Conservation (phyloP, 2,797 vertebrate genomes). For the Halcyon smyrnensis region DNA sequence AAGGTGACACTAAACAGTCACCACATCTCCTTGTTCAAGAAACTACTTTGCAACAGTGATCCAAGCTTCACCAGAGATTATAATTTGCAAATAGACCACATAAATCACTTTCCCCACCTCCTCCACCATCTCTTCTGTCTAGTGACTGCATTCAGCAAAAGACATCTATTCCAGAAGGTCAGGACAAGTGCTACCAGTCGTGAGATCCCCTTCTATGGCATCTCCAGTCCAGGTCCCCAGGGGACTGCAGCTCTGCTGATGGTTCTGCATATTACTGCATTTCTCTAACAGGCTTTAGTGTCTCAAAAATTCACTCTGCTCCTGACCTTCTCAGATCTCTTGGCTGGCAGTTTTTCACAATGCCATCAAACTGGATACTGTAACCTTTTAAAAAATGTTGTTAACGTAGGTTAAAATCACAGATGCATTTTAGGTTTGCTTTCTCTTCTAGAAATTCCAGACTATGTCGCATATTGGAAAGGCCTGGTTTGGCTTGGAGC, state of each 20-base stretch:
- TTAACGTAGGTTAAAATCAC: constrained; percentile 61
- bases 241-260: not conserved
- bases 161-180: constrained; percentile 12
- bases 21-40: not conserved
- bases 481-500: constrained; percentile 38
- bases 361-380: constrained; percentile 27
- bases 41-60: not conserved
- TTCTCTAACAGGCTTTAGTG: constrained; percentile 12
- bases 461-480: not conserved
- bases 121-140: not conserved
- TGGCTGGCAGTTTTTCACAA: constrained; percentile 48
- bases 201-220: not conserved
- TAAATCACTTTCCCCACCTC: constrained; percentile 12
- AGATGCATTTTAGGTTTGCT: constrained; percentile 35
- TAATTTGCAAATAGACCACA: accelerated
- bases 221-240: not conserved
- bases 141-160: not conserved
- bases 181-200: not conserved
- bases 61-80: not conserved
- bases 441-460: constrained; percentile 42
- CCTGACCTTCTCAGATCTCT: constrained; percentile 57
- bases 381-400: constrained; percentile 66
- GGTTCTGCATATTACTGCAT: constrained; percentile 15
- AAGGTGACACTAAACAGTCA: not conserved
- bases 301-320: not conserved